Percentiles rank a stretch among this genome's conserved stretches.
phyloP scores from a whole-genome alignment of 2,113 vertebrate genomes.

The Geococcyx californianus region DNA sequence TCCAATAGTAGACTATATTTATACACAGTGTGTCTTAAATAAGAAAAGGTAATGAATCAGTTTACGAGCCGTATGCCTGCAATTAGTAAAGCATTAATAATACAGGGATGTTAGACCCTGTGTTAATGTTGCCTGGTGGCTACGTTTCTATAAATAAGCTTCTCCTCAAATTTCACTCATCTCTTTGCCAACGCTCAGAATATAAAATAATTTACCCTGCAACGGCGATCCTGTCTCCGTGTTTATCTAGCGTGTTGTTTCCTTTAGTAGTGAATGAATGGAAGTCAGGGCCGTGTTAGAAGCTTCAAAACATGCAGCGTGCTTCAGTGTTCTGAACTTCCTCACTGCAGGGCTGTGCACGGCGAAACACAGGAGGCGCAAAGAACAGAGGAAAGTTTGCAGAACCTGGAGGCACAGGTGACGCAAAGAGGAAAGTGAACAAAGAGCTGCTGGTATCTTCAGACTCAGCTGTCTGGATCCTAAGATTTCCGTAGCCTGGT shows the following conservation, averaged over 20 bases:
- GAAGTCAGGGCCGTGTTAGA: rapidly evolving
- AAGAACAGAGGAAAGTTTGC: conserved; percentile 70
- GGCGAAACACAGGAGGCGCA: conserved; percentile 62
- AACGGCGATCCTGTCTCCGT: not conserved
- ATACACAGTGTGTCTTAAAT: not conserved
- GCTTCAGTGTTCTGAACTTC: not conserved
- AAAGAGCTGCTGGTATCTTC: conserved; percentile 77
- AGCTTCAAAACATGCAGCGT: not conserved
- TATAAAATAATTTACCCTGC: not conserved
- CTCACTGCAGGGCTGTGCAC: conserved; percentile 53
- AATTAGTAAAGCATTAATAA: not conserved
- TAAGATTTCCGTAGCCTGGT: conserved; percentile 71
- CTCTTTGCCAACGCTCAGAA: not conserved
- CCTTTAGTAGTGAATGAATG: not conserved
- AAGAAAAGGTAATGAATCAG: not conserved
- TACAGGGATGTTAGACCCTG: not conserved
- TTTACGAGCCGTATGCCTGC: not conserved
- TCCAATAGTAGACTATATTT: not conserved
- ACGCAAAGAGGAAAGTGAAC: conserved; percentile 71
- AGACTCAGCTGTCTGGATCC: conserved; percentile 78
- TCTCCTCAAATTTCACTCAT: not conserved
- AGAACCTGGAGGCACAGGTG: conserved; percentile 78
- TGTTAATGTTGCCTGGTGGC: not conserved
- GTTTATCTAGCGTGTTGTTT: not conserved
- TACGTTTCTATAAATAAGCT: not conserved